Evolutionary conservation across 2,797 vertebrate genomes (phyloP).

Genomic region (Bradypodion ventrale): DNA sequence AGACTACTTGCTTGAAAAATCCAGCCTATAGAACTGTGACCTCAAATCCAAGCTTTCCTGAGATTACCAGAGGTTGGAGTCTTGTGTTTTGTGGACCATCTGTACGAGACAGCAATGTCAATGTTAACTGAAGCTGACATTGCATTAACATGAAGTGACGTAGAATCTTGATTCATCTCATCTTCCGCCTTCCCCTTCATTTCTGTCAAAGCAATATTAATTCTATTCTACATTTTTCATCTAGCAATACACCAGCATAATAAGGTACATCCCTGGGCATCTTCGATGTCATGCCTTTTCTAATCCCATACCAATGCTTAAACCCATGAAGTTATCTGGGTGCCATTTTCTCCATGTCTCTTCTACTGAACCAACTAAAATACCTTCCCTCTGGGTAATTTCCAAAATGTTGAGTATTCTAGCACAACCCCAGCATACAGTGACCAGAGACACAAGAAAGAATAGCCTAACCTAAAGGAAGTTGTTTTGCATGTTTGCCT

Average conservation of each 20-base stretch:
- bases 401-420: too few species aligned
- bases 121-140: background rate
- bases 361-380: background rate
- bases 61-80: slow-evolving; percentile 14
- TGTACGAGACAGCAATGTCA: background rate
- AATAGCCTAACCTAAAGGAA: too few species aligned
- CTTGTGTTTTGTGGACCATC: slow-evolving; percentile 16
- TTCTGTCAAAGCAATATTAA: slow-evolving; percentile 27
- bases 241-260: background rate
- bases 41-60: background rate
- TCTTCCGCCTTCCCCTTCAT: background rate
- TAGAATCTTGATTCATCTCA: slow-evolving; percentile 2
- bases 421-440: too few species aligned
- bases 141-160: background rate
- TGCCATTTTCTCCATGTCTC: background rate
- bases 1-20: background rate
- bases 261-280: background rate
- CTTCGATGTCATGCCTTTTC: background rate
- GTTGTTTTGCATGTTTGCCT: too few species aligned
- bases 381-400: slow-evolving; percentile 19
- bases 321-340: background rate
- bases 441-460: too few species aligned
- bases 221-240: slow-evolving; percentile 33
- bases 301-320: background rate
- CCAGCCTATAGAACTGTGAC: background rate